These are phyloP conservation scores for Chelon labrosus DNA, from an alignment of 2,797 vertebrate genomes.

Conservation along the genomic window DNA sequence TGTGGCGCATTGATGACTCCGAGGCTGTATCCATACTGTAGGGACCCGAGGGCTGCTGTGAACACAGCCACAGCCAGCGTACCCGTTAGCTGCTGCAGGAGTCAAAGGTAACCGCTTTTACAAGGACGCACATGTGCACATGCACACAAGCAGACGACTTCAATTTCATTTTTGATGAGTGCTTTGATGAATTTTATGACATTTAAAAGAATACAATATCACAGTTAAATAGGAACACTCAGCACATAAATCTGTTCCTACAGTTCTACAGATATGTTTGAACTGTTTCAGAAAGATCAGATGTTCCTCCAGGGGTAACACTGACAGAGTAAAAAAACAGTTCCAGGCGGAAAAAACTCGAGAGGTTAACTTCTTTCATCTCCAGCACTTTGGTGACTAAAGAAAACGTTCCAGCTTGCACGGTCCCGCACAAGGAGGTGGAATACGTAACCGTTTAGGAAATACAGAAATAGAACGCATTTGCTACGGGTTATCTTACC, in stretches of 20 bases:
- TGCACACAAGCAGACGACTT: not conserved
- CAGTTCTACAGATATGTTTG: not conserved
- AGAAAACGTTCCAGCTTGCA: not conserved
- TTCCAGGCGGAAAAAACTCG: not conserved
- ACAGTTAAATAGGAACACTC: not conserved
- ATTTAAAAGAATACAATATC: not conserved
- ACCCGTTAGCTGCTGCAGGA: constrained; percentile 86
- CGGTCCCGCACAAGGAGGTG: not conserved
- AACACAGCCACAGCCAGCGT: constrained; percentile 90
- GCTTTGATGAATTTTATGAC: not conserved
- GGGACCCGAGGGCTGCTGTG: constrained; percentile 90
- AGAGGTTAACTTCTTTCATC: not conserved
- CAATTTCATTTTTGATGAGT: fast-evolving
- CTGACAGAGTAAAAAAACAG: not conserved
- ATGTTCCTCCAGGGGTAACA: not conserved
- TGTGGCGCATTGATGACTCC: constrained; percentile 98
- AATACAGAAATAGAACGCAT: not conserved
- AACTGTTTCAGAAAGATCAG: not conserved
- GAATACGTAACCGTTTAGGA: not conserved
- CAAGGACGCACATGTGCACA: not conserved
- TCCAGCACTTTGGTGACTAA: not conserved
- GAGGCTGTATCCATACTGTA: constrained; percentile 94
- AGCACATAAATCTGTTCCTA: not conserved
- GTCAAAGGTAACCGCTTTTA: not conserved
- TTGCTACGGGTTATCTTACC: constrained; percentile 46